Conservation (phyloP, 2,113 vertebrate species). For the Peromyscus polionotus region DNA sequence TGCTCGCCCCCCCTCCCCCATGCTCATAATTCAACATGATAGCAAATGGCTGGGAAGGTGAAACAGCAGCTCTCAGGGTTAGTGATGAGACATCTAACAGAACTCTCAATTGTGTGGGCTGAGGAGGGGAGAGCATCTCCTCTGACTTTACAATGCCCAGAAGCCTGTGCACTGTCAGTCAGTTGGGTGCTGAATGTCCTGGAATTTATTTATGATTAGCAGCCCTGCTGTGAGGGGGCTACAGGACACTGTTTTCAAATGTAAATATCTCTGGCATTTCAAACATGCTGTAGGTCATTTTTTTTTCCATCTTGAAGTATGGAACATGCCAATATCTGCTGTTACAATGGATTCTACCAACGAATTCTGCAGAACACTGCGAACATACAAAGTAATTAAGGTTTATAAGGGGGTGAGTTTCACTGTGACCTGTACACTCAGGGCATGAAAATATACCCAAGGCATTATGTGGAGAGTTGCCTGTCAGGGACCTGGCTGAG, state of each 20-base stretch:
- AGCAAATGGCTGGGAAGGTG: not conserved
- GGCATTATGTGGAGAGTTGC: accelerated
- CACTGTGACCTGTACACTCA: not conserved
- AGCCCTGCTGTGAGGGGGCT: not conserved
- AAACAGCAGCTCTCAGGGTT: slow-evolving; percentile 32
- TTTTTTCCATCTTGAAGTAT: not conserved
- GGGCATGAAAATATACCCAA: not conserved
- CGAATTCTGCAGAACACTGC: not conserved
- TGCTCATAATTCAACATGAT: not conserved
- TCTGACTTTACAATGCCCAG: not conserved
- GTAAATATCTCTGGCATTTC: slow-evolving; percentile 16
- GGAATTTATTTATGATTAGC: not conserved
- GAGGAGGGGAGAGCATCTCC: not conserved
- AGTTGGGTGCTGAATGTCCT: not conserved
- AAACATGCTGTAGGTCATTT: not conserved
- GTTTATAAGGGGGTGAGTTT: not conserved
- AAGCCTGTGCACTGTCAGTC: not conserved
- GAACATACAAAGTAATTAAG: not conserved
- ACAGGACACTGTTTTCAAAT: not conserved
- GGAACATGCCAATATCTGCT: not conserved
- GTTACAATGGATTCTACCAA: not conserved
- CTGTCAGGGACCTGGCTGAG: not conserved
- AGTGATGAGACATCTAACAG: slow-evolving; percentile 38
- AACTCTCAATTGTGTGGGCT: not conserved
- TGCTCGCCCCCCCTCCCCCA: not conserved